Evolutionary conservation across 2,888 invertebrate species (phyloP).

Genomic region (Oligia strigilis): DNA sequence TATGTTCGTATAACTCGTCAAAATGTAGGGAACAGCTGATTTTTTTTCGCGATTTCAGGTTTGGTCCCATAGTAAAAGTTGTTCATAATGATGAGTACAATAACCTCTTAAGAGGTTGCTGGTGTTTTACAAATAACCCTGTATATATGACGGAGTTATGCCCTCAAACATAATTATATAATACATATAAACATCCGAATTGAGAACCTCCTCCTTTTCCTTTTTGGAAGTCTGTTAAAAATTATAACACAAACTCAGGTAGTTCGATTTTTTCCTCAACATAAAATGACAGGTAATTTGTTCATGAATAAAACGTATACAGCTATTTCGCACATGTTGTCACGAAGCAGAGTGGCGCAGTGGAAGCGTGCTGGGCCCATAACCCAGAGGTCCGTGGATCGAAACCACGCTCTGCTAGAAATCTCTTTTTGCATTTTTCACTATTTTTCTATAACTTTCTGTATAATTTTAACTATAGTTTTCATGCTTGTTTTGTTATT

Average conservation of each 20-base stretch:
- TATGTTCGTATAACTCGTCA: too few relatives aligned
- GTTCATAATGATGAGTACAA: too few relatives aligned
- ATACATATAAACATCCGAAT: too few relatives aligned
- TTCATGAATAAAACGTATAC: not conserved
- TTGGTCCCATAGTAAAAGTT: too few relatives aligned
- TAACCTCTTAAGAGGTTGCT: too few relatives aligned
- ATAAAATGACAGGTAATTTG: not conserved
- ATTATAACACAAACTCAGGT: not conserved
- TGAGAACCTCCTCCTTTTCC: too few relatives aligned
- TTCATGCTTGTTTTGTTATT: constrained; percentile 46
- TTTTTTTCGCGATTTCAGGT: too few relatives aligned
- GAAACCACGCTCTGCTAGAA: constrained; percentile 94
- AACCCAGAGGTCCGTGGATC: constrained; percentile 97
- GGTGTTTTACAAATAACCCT: too few relatives aligned
- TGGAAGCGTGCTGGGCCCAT: constrained; percentile 96
- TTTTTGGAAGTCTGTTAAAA: not conserved
- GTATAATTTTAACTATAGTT: constrained; percentile 30
- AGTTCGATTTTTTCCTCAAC: not conserved
- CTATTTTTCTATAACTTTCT: constrained; percentile 45
- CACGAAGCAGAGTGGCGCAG: constrained; percentile 93
- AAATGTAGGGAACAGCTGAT: too few relatives aligned
- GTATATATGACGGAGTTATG: too few relatives aligned
- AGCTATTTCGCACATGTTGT: constrained; percentile 64
- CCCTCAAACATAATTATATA: too few relatives aligned
- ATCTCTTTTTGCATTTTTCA: constrained; percentile 63